These are phyloP conservation scores for Tetramorium parvispinum DNA, from an alignment of 1,140 invertebrate genomes.

Conservation along the genomic window DNA sequence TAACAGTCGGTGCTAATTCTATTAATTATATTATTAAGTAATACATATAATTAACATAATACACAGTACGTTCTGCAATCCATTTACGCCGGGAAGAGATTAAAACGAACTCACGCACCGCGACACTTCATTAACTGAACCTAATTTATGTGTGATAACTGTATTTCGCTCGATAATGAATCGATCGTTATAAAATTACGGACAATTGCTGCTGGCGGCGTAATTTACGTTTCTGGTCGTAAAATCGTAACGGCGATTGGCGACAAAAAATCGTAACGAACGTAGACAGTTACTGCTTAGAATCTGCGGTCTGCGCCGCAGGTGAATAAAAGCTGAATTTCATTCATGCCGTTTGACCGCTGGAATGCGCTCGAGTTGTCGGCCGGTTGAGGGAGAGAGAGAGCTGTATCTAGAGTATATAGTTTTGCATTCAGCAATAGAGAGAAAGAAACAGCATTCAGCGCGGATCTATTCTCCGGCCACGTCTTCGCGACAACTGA, in stretches of 20 bases:
- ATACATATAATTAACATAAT: neutral
- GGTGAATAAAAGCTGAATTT: slow-evolving; percentile 72
- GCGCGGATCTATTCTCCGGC: neutral
- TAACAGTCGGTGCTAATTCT: neutral
- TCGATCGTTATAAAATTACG: slow-evolving; percentile 21
- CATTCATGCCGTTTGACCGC: slow-evolving; percentile 63
- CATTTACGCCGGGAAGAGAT: neutral
- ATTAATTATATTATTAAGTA: neutral
- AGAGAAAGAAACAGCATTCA: neutral
- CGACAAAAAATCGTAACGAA: slow-evolving; percentile 53
- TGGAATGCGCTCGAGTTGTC: slow-evolving; percentile 47
- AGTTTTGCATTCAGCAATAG: slow-evolving; percentile 32
- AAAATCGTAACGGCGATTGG: slow-evolving; percentile 12
- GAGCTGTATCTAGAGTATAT: slow-evolving; percentile 43
- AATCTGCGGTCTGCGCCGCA: slow-evolving; percentile 74
- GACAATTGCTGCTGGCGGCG: slow-evolving; percentile 9
- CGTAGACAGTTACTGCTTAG: slow-evolving; percentile 76
- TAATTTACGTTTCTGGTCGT: slow-evolving; percentile 1
- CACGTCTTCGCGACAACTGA: neutral
- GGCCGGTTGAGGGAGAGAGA: slow-evolving; percentile 16
- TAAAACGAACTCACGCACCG: neutral
- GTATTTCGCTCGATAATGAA: neutral
- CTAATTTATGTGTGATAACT: neutral
- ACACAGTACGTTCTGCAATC: neutral
- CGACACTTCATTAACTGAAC: neutral